These are phyloP conservation scores for Whitmania pigra DNA, from an alignment of 1,140 invertebrate species.

Conservation along the genomic window DNA sequence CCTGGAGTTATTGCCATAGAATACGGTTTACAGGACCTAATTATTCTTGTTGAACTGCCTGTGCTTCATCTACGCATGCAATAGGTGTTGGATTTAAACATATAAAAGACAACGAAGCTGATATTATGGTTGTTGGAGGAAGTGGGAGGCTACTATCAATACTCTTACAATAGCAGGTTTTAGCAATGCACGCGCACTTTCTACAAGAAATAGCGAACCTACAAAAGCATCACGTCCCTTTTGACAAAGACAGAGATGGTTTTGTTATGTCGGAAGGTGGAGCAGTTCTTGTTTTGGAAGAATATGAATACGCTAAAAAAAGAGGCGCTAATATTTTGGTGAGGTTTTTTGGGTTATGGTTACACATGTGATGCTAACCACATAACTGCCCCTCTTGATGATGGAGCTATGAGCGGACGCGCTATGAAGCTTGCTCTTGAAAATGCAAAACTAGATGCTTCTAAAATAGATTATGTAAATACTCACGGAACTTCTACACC, in stretches of 20 bases:
- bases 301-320: slow-evolving; percentile 69
- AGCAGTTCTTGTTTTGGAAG: slow-evolving; percentile 71
- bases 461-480: slow-evolving; percentile 73
- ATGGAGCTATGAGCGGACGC: slow-evolving; percentile 71
- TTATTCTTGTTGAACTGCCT: too few species aligned
- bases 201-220: too few species aligned
- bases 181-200: too few species aligned
- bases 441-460: slow-evolving; percentile 53
- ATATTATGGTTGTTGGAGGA: too few species aligned
- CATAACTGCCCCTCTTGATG: slow-evolving; percentile 74
- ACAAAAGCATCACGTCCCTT: too few species aligned
- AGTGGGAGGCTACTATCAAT: too few species aligned
- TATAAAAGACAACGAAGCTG: too few species aligned
- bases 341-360: slow-evolving; percentile 87
- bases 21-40: too few species aligned
- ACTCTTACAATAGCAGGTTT: too few species aligned
- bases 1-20: too few species aligned
- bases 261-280: slow-evolving; percentile 91
- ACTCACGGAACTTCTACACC: slow-evolving; percentile 96
- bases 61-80: too few species aligned
- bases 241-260: slow-evolving; percentile 81
- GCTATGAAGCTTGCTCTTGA: slow-evolving; percentile 76
- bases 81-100: too few species aligned
- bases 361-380: slow-evolving; percentile 86
- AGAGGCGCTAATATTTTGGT: slow-evolving; percentile 67